Evolutionary conservation across 2,797 vertebrate genomes (phyloP).

Genomic region (Protosalanx chinensis): DNA sequence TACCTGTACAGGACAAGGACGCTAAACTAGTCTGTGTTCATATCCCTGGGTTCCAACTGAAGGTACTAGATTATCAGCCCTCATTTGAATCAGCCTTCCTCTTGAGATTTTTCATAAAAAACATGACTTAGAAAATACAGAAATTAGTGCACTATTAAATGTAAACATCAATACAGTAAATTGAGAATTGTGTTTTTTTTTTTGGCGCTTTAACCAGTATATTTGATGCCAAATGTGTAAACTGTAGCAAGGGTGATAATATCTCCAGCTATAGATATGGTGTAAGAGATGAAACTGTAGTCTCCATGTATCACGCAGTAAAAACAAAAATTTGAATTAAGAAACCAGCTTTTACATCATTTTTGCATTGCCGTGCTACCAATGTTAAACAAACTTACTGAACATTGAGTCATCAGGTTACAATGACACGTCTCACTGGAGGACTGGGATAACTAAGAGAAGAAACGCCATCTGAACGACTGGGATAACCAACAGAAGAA

Average conservation of each 20-base stretch:
- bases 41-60: constrained; percentile 57
- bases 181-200: not conserved
- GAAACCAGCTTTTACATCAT: constrained; percentile 10
- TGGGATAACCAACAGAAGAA: no score
- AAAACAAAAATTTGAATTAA: no score
- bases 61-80: constrained; percentile 34
- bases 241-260: not conserved
- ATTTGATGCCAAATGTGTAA: not conserved
- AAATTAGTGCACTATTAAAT: constrained; percentile 58
- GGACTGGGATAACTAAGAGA: no score
- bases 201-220: not conserved
- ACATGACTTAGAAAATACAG: constrained; percentile 29
- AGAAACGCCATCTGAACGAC: not conserved
- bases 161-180: constrained; percentile 68
- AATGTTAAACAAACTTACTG: constrained; percentile 6
- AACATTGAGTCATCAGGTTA: not conserved
- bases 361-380: constrained; percentile 20
- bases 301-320: no score
- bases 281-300: not conserved
- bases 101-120: constrained; percentile 31
- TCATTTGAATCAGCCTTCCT: constrained; percentile 27
- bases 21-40: constrained; percentile 44
- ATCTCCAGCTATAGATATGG: not conserved
- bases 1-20: constrained; percentile 61
- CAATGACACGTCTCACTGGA: not conserved